Percentiles rank a stretch among this genome's conserved stretches.
These are phyloP conservation scores for Acanthosepion lycidas DNA, from an alignment of 2,888 invertebrate species.

Conservation along the genomic window DNA sequence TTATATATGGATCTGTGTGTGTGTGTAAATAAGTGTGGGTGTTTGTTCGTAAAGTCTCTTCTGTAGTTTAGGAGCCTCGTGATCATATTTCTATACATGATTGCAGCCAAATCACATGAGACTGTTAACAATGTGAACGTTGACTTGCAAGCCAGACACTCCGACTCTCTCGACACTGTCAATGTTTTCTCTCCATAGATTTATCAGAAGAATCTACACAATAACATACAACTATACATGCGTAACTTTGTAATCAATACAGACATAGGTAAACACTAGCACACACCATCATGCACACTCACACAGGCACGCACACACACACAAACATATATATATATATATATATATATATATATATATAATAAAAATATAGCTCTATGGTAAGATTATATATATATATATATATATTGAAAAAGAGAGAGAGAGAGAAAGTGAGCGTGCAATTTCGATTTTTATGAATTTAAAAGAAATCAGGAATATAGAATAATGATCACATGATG, in stretches of 20 bases:
- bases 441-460: neutral
- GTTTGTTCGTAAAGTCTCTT: neutral
- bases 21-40: neutral
- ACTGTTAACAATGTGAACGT: no score
- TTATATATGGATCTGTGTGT: neutral
- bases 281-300: no score
- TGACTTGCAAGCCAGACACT: no score
- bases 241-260: no score
- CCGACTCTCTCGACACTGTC: no score
- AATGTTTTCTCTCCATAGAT: neutral
- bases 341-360: no score
- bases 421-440: neutral
- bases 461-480: neutral
- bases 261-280: no score
- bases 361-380: no score
- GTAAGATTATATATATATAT: neutral
- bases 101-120: neutral
- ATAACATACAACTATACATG: no score
- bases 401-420: neutral
- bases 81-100: neutral
- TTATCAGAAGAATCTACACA: neutral
- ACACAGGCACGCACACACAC: no score
- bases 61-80: neutral
- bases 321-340: no score
- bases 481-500: neutral